phyloP scores from a whole-genome alignment of 2,113 vertebrate genomes.

The Saccopteryx leptura region DNA sequence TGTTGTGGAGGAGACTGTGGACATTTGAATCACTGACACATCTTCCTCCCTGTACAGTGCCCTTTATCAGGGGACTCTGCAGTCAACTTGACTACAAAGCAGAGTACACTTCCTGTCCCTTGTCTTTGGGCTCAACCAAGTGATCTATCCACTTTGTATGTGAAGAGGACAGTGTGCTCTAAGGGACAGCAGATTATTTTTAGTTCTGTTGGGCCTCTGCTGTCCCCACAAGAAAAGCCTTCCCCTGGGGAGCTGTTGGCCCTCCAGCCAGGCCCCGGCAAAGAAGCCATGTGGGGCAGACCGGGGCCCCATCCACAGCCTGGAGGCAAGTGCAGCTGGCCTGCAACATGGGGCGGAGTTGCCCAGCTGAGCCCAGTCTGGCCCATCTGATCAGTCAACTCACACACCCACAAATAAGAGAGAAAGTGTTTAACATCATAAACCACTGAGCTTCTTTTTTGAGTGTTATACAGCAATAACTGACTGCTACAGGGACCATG shows the following conservation, averaged over 20 bases:
- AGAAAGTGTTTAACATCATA: accelerated
- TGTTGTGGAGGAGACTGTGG: background rate
- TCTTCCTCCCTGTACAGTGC: background rate
- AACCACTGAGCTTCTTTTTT: background rate
- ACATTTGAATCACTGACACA: background rate
- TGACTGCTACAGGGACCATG: background rate
- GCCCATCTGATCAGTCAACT: background rate
- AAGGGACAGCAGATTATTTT: background rate
- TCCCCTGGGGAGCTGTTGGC: background rate
- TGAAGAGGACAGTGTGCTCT: background rate
- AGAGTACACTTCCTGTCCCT: background rate
- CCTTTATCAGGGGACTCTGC: background rate
- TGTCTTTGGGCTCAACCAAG: background rate
- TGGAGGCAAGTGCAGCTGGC: background rate
- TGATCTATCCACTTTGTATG: background rate
- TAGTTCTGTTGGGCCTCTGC: background rate
- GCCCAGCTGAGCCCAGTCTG: background rate
- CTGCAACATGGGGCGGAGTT: accelerated
- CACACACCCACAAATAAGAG: background rate
- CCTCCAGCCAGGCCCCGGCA: background rate
- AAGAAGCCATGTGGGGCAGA: background rate
- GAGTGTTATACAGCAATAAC: background rate
- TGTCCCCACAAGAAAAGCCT: background rate
- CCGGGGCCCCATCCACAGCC: background rate
- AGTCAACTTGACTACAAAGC: background rate